Percentiles rank a stretch among this genome's conserved stretches.
These are phyloP conservation scores for Lytechinus variegatus DNA, from an alignment of 35 echinoderm and acorn worm genomes.

Conservation along the genomic window DNA sequence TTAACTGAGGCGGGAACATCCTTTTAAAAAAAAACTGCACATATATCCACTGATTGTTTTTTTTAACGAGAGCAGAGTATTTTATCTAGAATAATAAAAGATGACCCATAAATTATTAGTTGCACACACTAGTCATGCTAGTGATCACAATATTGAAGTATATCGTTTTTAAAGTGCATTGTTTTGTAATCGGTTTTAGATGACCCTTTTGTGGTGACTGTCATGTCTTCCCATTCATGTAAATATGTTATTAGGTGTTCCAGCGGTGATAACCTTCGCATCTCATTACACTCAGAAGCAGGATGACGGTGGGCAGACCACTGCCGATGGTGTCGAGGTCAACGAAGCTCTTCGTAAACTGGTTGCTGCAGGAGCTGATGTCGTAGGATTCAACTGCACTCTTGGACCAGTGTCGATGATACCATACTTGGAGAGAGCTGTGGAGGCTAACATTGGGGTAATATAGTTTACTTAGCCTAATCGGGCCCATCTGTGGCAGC, in stretches of 20 bases:
- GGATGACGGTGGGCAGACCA: conserved; percentile 27
- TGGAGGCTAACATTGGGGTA: neutral
- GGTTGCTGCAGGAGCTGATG: conserved; percentile 49
- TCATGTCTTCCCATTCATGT: no score
- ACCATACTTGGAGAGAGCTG: neutral
- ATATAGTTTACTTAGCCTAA: neutral
- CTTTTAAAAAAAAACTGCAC: no score
- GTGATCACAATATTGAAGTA: no score
- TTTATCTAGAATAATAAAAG: no score
- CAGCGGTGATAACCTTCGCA: conserved; percentile 53
- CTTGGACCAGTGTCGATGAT: conserved; percentile 49
- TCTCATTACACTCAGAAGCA: neutral
- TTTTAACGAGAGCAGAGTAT: no score
- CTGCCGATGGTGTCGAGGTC: conserved; percentile 51
- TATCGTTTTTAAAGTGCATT: no score
- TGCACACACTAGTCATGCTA: no score
- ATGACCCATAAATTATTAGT: no score
- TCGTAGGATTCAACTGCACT: conserved; percentile 58
- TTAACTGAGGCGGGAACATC: no score
- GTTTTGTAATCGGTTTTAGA: no score
- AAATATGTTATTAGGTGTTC: conserved; percentile 40
- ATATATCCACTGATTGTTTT: no score
- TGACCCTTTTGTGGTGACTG: no score
- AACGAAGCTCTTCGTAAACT: conserved; percentile 42
- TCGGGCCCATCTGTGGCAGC: neutral